phyloP scores from a whole-genome alignment of 2,113 vertebrate genomes.

The Astatoreochromis straeleni region DNA sequence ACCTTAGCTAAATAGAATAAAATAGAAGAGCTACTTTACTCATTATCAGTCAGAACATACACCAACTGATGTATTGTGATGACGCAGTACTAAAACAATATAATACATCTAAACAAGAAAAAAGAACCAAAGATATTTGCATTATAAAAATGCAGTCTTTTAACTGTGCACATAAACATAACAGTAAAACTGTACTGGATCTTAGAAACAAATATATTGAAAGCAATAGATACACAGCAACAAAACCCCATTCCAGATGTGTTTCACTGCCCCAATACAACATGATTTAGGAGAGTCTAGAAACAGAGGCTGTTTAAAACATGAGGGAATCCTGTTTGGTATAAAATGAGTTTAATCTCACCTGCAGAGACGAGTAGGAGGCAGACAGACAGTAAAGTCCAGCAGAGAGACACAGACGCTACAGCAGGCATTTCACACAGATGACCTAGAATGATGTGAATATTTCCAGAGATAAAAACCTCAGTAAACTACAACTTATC shows the following conservation, averaged over 20 bases:
- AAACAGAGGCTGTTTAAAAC: background rate
- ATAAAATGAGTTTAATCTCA: background rate
- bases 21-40: background rate
- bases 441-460: background rate
- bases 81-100: accelerated
- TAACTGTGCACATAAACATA: background rate
- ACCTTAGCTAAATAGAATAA: background rate
- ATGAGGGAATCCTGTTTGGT: background rate
- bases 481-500: background rate
- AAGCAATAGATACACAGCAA: accelerated
- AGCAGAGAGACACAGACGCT: accelerated
- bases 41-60: background rate
- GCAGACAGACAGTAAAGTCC: background rate
- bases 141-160: background rate
- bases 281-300: accelerated
- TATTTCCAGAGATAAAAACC: background rate
- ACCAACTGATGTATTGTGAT: accelerated
- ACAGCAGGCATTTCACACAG: background rate
- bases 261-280: accelerated
- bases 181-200: accelerated
- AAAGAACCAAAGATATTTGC: background rate
- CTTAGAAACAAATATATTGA: background rate
- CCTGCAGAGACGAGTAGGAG: background rate
- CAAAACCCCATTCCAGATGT: accelerated
- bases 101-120: background rate